Evolutionary conservation across 2,113 vertebrate species (phyloP), one percentile per base, ranked within the genome.

Genomic region (Phyllopteryx taeniolatus): DNA sequence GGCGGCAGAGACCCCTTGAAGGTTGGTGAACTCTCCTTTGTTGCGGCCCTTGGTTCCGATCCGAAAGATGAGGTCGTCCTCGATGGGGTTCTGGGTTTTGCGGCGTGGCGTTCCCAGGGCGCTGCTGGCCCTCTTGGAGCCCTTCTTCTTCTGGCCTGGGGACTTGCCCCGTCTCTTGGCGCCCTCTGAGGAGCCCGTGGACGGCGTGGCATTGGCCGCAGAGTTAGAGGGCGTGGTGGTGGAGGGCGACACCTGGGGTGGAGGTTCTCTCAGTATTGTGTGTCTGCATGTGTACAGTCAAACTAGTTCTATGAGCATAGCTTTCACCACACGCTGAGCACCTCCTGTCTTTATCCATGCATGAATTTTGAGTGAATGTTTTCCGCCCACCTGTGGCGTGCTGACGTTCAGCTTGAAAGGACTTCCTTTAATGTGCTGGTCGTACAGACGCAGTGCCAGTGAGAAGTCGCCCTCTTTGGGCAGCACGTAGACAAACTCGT

Each of bases 11-110:
- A 98, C 97, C 49, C 98, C 98, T 84, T 99, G 98, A 68, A 98
- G 95, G 89, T 99, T 99, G 71, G 96, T 99, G 87, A 99, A 99
- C 87, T 99, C 98, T 43, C 98, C 98, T 92, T 98, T 99, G 86
- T 98, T 99, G 91, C 98, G 95, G 77, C 98, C 98, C 87, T 99
- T 99, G 61, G 96, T 97, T 80, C 98, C 98, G 42, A 97, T 93
- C 91, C 94, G 94, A 69, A 97, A 98, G 90, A 98, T 99, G 19
- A 99, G 80, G 72, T 99, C 98, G 43, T 99, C 98, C 81, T 99
- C 98, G 59, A 98, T 98, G 51, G 97, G 96, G 76, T 99, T 98
- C 86, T 98, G 90, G 51, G 85, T 95, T 92, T 94, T 98, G 75
- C 96, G 94, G 47, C 96, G 92, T 0, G 96, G 96, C 0, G 97